Evolutionary conservation across 2,113 vertebrate genomes (phyloP).

Genomic region (Hippocampus barbouri): DNA sequence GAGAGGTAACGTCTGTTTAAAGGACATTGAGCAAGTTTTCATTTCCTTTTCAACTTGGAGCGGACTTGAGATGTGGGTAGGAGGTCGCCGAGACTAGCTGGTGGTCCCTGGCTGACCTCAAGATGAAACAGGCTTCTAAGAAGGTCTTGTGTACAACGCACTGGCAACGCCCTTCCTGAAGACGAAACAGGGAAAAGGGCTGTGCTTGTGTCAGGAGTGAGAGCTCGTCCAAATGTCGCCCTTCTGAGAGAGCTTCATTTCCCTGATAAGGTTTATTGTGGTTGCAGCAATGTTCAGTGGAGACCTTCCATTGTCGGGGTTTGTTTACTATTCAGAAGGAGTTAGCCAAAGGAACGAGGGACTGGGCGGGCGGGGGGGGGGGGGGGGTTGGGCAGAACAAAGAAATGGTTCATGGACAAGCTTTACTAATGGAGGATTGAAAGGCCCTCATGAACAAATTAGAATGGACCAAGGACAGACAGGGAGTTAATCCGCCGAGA

Average conservation of each 20-base stretch:
- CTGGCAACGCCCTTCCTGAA: slow-evolving; percentile 51
- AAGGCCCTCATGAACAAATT: slow-evolving; percentile 50
- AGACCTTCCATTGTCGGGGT: slow-evolving; percentile 52
- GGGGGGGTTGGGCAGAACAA: slow-evolving; percentile 49
- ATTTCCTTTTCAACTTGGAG: not conserved
- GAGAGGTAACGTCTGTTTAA: slow-evolving; percentile 27
- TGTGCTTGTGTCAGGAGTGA: slow-evolving; percentile 13
- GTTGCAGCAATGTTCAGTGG: slow-evolving; percentile 34
- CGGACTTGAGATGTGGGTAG: not conserved
- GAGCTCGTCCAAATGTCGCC: slow-evolving; percentile 7
- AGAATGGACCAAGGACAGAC: slow-evolving; percentile 44
- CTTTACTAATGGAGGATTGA: slow-evolving; percentile 56
- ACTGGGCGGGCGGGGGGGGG: slow-evolving; percentile 7
- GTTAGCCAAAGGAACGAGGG: slow-evolving; percentile 47
- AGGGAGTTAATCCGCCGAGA: slow-evolving; percentile 26
- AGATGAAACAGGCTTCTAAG: slow-evolving; percentile 19
- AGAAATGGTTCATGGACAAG: slow-evolving; percentile 56
- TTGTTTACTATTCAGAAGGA: slow-evolving; percentile 55
- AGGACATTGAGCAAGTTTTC: slow-evolving; percentile 1
- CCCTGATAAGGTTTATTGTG: slow-evolving; percentile 54
- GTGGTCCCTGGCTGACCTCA: slow-evolving; percentile 18
- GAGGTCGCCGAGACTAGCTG: slow-evolving; percentile 12
- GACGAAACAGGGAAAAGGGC: slow-evolving; percentile 21
- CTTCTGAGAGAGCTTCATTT: slow-evolving; percentile 21
- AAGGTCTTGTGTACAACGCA: slow-evolving; percentile 39